Base-by-base conservation (phyloP, 2,888 invertebrate genomes). In the Ennomos erosarius region DNA sequence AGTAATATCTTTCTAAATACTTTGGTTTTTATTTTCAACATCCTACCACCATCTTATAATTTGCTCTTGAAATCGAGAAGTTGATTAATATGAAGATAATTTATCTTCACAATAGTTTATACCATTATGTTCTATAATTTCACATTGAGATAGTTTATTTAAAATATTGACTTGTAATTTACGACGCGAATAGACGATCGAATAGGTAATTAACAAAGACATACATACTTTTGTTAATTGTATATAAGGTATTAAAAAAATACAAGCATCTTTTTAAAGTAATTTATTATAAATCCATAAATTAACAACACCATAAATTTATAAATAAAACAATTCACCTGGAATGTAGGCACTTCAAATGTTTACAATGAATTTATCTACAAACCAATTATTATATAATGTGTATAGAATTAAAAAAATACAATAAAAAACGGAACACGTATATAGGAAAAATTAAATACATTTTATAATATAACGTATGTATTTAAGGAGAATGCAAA, bases 291-390 rank as follows among this genome's bases (percentile, higher is more conserved):
- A 79, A 79, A 79, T 72, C 65, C 68, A 76, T 69, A 81, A 81
- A 70, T 75, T 65, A 82, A 79, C 75, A 80, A 78, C 70, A 80
- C 73, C 64, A 71, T 74, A 78, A 62, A 72, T 72, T 51, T 43
- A 73, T 71, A 75, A 26, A 79, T 67, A 68, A 78, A 73, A 56
- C 55, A 58, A 69, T 80, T 79, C 67, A 88, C 79, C 79, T 88
- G 90, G 90, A 91, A 91, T 90, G 90, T 90, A 91, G 90, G 90
- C 89, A 90, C 89, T 91, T 89, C 73, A 74, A 68, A 70, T 70
- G 71, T 74, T 69, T 62, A 73, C 64, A 72, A 61, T 56, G 49
- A 52, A 49, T 55, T 51, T 55, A 56, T 61, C 40, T 53, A 55
- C 45, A 59, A 53, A 55, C 13, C 16, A 42, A 55, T 55, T 9